These are phyloP conservation scores for Pungitius pungitius DNA, from an alignment of 2,113 vertebrate species.

Conservation along the genomic window DNA sequence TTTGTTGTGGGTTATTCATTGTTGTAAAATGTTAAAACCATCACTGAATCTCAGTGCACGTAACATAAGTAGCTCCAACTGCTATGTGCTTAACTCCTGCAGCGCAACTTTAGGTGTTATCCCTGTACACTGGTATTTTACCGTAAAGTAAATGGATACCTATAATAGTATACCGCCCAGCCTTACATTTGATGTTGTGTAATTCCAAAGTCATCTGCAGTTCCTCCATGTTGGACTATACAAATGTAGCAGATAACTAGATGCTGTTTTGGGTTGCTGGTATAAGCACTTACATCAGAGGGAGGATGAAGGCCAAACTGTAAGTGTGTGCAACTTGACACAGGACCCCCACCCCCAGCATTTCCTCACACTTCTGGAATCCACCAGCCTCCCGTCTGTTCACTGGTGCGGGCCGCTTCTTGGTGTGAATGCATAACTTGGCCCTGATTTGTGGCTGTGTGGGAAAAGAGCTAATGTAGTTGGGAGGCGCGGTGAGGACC, in stretches of 20 bases:
- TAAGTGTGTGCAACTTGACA: conserved; percentile 56
- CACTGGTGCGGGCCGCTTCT: conserved; percentile 67
- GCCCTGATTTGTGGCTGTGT: conserved; percentile 76
- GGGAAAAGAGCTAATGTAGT: conserved; percentile 54
- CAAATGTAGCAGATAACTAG: conserved; percentile 28
- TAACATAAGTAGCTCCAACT: too few relatives aligned
- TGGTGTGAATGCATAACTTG: conserved; percentile 75
- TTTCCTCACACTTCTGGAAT: conserved; percentile 57
- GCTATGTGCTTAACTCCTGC: too few relatives aligned
- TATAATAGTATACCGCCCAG: too few relatives aligned
- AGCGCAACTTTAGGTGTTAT: too few relatives aligned
- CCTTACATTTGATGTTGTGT: too few relatives aligned
- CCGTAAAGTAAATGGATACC: too few relatives aligned
- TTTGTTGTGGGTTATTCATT: too few relatives aligned
- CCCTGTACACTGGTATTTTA: too few relatives aligned
- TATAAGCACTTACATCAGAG: conserved; percentile 33
- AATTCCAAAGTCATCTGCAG: conserved; percentile 3
- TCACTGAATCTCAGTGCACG: too few relatives aligned
- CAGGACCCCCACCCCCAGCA: conserved; percentile 36
- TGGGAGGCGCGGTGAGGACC: conserved; percentile 60
- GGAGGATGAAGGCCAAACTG: conserved; percentile 27
- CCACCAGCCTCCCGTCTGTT: conserved; percentile 42
- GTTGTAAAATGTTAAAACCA: too few relatives aligned
- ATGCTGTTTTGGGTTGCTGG: conserved; percentile 20
- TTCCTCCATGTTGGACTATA: background rate